These are phyloP conservation scores for Perca schrenkii DNA, from an alignment of 2,113 vertebrate species.

Conservation along the genomic window DNA sequence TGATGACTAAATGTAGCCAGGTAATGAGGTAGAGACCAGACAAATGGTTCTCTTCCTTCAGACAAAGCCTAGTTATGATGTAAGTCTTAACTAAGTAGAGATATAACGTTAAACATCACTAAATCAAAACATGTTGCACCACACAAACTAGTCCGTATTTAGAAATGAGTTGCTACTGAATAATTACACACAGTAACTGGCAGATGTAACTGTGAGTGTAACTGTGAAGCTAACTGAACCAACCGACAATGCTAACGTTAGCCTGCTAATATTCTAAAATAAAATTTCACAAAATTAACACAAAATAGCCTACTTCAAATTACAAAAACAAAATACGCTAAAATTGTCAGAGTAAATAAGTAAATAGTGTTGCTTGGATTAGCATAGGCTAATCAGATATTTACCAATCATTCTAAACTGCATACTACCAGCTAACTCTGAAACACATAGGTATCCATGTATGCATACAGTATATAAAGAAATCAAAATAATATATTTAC, in stretches of 20 bases:
- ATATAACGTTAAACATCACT: background rate
- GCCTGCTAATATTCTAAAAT: too few species aligned
- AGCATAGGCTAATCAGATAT: background rate
- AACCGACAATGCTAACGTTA: too few species aligned
- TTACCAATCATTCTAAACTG: background rate
- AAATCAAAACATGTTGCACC: background rate
- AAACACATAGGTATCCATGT: background rate
- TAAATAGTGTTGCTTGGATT: background rate
- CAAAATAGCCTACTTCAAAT: background rate
- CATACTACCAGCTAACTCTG: background rate
- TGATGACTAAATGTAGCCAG: background rate
- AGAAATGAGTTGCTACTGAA: too few species aligned
- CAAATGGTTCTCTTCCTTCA: background rate
- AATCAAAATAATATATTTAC: background rate
- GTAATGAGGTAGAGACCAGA: conserved; percentile 15
- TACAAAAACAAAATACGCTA: background rate
- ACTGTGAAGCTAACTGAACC: too few species aligned
- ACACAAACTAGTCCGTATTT: too few species aligned
- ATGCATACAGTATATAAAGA: background rate
- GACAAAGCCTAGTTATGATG: background rate
- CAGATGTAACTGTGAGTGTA: too few species aligned
- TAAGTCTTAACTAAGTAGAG: background rate
- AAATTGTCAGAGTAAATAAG: background rate
- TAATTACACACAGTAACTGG: too few species aligned
- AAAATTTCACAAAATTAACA: background rate